Evolutionary conservation across 1,140 invertebrate species (phyloP).

Genomic region (Heliconius congener): DNA sequence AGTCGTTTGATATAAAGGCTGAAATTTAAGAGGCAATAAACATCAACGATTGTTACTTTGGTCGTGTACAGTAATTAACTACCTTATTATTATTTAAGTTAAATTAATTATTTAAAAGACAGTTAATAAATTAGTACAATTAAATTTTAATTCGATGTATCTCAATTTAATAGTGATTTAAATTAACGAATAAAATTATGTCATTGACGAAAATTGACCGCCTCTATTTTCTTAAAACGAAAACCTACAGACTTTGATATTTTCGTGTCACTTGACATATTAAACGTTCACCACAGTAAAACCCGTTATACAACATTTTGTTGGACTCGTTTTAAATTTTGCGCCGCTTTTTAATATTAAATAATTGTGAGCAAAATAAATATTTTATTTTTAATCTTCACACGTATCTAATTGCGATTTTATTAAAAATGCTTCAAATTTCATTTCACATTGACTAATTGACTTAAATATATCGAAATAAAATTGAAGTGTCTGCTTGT

Average conservation of each 20-base stretch:
- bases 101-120: background rate
- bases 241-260: background rate
- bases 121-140: background rate
- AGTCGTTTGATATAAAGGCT: background rate
- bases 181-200: too few relatives aligned
- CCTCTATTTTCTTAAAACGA: background rate
- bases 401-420: too few relatives aligned
- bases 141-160: background rate
- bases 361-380: background rate
- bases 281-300: conserved; percentile 16
- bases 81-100: background rate
- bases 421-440: too few relatives aligned
- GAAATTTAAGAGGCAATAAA: background rate
- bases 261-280: conserved; percentile 19
- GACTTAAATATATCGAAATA: too few relatives aligned
- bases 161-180: background rate
- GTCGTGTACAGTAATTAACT: background rate
- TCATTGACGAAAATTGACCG: too few relatives aligned
- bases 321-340: conserved; percentile 12
- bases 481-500: too few relatives aligned
- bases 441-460: too few relatives aligned
- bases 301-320: conserved; percentile 24
- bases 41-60: background rate
- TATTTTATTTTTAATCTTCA: background rate
- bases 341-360: background rate